Percentiles rank a stretch among this genome's conserved stretches.
Conservation (phyloP, 1,140 invertebrate genomes). For the Zaprionus ornatus region DNA sequence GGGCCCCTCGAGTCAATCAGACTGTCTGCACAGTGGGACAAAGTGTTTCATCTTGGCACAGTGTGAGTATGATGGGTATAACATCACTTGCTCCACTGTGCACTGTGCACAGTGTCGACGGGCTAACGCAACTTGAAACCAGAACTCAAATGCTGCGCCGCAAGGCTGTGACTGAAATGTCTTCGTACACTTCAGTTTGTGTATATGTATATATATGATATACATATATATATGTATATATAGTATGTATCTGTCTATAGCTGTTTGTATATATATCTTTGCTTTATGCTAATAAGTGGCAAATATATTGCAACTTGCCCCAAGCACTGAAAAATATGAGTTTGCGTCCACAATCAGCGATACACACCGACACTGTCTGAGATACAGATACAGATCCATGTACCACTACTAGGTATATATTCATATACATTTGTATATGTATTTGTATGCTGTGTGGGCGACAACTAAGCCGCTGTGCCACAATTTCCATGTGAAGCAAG, state of each 20-base stretch:
- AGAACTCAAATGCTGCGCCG: neutral
- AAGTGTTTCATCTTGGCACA: neutral
- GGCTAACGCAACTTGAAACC: neutral
- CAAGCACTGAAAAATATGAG: constrained; percentile 56
- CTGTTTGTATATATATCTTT: constrained; percentile 9
- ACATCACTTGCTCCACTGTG: constrained; percentile 18
- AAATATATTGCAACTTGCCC: constrained; percentile 53
- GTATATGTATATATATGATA: neutral
- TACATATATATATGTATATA: neutral
- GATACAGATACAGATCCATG: neutral
- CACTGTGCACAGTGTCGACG: neutral
- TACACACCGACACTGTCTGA: constrained; percentile 1
- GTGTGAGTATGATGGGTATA: too few relatives aligned
- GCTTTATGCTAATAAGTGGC: constrained; percentile 27
- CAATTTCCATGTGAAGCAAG: constrained; percentile 21
- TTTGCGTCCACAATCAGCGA: constrained; percentile 48
- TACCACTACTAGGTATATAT: neutral
- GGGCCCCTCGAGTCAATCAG: too few relatives aligned
- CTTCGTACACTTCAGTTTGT: neutral
- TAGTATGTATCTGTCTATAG: neutral
- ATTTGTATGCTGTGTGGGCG: constrained; percentile 6
- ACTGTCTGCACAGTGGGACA: neutral
- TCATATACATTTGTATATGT: neutral
- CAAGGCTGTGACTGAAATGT: constrained; percentile 4
- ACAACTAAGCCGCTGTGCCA: constrained; percentile 16